Evolutionary conservation across 2,888 invertebrate species (phyloP).

Genomic region (Eupithecia subumbrata): DNA sequence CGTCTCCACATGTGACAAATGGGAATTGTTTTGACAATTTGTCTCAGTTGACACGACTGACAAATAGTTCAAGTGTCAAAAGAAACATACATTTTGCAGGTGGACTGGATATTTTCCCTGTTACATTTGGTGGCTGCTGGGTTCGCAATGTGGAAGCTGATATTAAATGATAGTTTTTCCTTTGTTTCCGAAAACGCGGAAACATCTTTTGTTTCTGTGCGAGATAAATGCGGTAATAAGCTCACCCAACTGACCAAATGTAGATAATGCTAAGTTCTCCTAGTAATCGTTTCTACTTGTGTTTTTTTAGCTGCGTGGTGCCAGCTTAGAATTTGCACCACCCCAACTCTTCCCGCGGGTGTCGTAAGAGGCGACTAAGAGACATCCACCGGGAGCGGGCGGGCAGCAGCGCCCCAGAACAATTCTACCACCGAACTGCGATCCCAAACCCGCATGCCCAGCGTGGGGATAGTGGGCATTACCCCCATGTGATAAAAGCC

Average conservation of each 20-base stretch:
- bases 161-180: conserved; percentile 11
- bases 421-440: no score
- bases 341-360: no score
- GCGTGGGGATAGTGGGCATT: no score
- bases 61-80: background rate
- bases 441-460: no score
- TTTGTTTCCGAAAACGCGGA: conserved; percentile 2
- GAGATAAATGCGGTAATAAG: background rate
- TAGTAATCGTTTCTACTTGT: background rate
- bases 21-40: background rate
- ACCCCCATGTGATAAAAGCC: no score
- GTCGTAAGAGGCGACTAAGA: no score
- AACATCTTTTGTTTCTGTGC: conserved; percentile 8
- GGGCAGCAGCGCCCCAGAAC: no score
- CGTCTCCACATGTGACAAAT: background rate
- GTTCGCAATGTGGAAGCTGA: background rate
- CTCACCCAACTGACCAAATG: background rate
- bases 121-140: background rate
- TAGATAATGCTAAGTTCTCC: conserved; percentile 8
- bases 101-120: background rate
- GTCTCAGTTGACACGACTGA: background rate
- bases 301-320: no score
- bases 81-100: background rate
- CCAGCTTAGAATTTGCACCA: no score
- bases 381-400: no score